Evolutionary conservation across 2,888 invertebrate species (phyloP), one percentile per base, ranked within the genome.

Genomic region (Lithophane ornitopus): DNA sequence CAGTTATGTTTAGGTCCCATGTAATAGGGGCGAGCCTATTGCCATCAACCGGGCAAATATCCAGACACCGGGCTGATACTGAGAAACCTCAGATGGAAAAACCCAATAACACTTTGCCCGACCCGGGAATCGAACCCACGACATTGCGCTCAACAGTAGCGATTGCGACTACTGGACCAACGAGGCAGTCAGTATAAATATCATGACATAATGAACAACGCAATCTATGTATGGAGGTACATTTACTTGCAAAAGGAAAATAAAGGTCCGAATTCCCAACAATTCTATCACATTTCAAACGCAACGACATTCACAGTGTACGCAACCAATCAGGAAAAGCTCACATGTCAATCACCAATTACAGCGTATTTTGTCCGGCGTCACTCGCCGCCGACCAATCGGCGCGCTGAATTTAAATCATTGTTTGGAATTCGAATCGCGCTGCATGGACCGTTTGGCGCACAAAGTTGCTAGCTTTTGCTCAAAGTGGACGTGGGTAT

Each of bases 271-370:
- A 65, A 49, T 52, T 58, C 19, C 63, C 58, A 82, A 28, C 90
- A 72, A 44, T 82, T 92, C 92, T 91, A 90, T 65, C 63, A 78
- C 68, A 81, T 90, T 93, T 86, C 62, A 81, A 92, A 89, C 58
- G 28, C 90, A 87, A 87, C 87, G 76, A 79, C 79, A 86, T 84
- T 89, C 87, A 80, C 85, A 79, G 82, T 81, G 83, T 89, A 89
- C 85, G 82, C 87, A 87, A 90, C 94, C 94, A 93, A 94, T 95
- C 94, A 94, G 95, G 95, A 94, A 95, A 90, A 92, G 88, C 91
- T 93, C 94, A 93, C 94, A 93, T 94, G 95, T 95, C 95, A 95
- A 95, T 95, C 95, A 94, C 95, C 95, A 95, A 95, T 95, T 95
- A 95, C 93, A 94, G 91, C 91, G 91, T 91, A 94, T 92, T 95